Evolutionary conservation across 2,888 invertebrate species (phyloP), one percentile per base, ranked within the genome.

Genomic region (Adela reaumurella): DNA sequence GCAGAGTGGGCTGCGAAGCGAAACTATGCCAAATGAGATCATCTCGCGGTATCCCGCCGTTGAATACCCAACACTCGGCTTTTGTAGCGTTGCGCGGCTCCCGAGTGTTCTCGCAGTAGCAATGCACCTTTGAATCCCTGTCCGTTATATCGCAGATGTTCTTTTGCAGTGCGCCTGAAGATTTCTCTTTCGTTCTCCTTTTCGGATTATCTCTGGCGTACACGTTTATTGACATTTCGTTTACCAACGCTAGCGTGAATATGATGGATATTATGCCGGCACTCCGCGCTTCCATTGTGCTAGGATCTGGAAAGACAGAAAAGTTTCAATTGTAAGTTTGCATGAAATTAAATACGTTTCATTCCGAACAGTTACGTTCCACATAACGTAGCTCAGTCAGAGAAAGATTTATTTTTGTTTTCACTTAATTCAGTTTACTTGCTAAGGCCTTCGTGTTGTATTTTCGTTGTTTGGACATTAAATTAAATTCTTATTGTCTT

Each of bases 51-150:
- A 88, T 81, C 43, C 85, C 85, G 42, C 82, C 81, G 56, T 84
- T 85, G 68, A 90, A 87, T 45, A 92, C 83, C 84, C 87, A 86
- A 65, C 92, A 93, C 67, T 88, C 89, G 45, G 88, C 89, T 57
- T 86, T 86, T 43, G 86, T 85, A 18, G 87, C 88, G 59, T 83
- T 80, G 55, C 68, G 67, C 35, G 69, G 69, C 50, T 77, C 72
- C 49, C 78, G 74, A 45, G 78, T 74, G 49, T 80, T 81, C 58
- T 85, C 82, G 62, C 89, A 89, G 63, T 85, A 83, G 67, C 90
- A 90, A 58, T 83, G 86, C 51, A 87, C 78, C 58, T 84, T 83
- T 1, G 81, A 74, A 47, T 81, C 76, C 35, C 74, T 67, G 54
- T 72, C 78, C 42, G 81, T 78, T 52, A 83, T 76, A 57, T 83